Evolutionary conservation across 2,113 vertebrate species (phyloP).

Genomic region (Ramphastos sulfuratus): DNA sequence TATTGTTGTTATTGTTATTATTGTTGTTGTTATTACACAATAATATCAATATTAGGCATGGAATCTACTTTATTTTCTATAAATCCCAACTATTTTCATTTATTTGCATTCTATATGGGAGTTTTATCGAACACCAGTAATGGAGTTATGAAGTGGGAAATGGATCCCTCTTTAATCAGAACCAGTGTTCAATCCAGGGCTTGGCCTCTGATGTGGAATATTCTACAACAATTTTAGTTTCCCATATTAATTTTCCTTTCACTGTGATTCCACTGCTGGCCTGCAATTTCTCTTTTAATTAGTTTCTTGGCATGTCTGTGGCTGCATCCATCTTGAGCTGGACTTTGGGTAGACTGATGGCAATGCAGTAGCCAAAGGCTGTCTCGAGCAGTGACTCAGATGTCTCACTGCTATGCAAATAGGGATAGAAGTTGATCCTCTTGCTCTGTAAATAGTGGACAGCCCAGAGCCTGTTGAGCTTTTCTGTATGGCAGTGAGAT

Average conservation of each 20-base stretch:
- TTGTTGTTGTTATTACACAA: no score
- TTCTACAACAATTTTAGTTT: constrained; percentile 45
- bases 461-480: not conserved
- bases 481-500: not conserved
- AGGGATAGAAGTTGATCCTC: not conserved
- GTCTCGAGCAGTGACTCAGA: not conserved
- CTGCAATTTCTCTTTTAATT: constrained; percentile 67
- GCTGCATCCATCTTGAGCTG: not conserved
- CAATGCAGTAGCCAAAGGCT: not conserved
- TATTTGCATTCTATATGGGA: not conserved
- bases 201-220: not conserved
- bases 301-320: constrained; percentile 51
- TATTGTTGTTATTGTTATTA: no score
- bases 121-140: not conserved
- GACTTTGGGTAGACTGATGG: not conserved
- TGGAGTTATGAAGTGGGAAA: constrained; percentile 13
- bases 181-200: not conserved
- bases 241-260: constrained; percentile 43
- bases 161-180: not conserved
- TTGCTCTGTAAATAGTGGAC: not conserved
- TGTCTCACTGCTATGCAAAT: not conserved
- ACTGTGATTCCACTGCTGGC: constrained; percentile 14
- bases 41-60: no score
- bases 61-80: not conserved
- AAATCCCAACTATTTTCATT: not conserved